phyloP scores from a whole-genome alignment of 2,113 vertebrate genomes.

The Leptodactylus fuscus region DNA sequence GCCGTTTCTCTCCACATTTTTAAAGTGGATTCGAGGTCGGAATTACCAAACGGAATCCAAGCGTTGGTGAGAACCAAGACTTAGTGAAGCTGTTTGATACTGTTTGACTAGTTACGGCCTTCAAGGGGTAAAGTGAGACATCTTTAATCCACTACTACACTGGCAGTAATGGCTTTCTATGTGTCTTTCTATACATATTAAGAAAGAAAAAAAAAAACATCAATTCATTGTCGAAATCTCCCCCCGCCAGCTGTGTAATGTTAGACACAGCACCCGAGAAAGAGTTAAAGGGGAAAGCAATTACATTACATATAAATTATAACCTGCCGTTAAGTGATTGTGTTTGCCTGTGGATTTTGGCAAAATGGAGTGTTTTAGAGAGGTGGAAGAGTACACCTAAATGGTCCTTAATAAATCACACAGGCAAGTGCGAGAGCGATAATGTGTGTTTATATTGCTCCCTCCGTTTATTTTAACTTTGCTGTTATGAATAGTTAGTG shows the following conservation, averaged over 20 bases:
- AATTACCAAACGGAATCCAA: no score
- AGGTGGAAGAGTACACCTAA: slow-evolving; percentile 58
- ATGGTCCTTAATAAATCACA: slow-evolving; percentile 59
- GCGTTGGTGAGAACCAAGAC: no score
- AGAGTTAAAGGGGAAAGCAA: slow-evolving; percentile 44
- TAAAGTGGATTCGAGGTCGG: no score
- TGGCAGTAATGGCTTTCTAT: neutral
- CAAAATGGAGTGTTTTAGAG: slow-evolving; percentile 45
- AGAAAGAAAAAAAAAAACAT: neutral
- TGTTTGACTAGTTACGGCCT: no score
- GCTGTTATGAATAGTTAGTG: slow-evolving; percentile 55
- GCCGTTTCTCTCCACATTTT: no score
- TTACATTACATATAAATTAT: slow-evolving; percentile 55
- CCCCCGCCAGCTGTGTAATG: neutral
- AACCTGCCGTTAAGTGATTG: slow-evolving; percentile 58
- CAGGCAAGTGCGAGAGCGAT: slow-evolving; percentile 50
- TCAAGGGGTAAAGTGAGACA: no score
- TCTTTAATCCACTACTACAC: no score
- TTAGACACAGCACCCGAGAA: neutral
- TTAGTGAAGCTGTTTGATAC: no score
- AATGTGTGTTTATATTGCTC: slow-evolving; percentile 58
- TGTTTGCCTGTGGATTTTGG: slow-evolving; percentile 60
- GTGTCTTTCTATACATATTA: neutral
- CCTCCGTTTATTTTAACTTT: slow-evolving; percentile 56
- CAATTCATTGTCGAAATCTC: neutral